phyloP scores from a whole-genome alignment of 2,113 vertebrate species.

The Sminthopsis crassicaudata region DNA sequence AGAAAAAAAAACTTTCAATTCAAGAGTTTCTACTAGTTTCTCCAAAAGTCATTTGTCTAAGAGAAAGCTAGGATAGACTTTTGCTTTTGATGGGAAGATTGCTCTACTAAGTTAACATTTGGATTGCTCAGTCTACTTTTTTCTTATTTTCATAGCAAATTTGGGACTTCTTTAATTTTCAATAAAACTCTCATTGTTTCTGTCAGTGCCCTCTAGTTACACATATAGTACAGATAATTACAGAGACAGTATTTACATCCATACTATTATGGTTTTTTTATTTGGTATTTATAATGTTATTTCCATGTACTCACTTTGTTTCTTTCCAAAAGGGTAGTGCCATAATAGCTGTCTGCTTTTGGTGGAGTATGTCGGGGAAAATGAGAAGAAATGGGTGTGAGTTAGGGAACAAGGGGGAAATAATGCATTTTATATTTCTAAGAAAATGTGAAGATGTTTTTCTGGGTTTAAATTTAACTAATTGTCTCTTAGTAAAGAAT shows the following conservation, averaged over 20 bases:
- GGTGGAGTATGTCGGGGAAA: conserved; percentile 51
- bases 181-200: conserved; percentile 66
- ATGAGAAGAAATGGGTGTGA: conserved; percentile 6
- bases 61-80: conserved; percentile 54
- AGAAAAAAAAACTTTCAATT: conserved; percentile 55
- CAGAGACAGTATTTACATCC: conserved; percentile 61
- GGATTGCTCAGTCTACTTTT: conserved; percentile 50
- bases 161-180: conserved; percentile 73
- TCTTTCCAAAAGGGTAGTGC: conserved; percentile 53
- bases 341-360: conserved; percentile 53
- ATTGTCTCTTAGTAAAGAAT: conserved; percentile 34
- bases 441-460: conserved; percentile 47
- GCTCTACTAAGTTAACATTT: conserved; percentile 43
- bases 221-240: conserved; percentile 67
- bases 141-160: conserved; percentile 71
- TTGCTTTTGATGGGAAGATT: conserved; percentile 32
- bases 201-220: conserved; percentile 59
- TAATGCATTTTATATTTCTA: conserved; percentile 39
- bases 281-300: conserved; percentile 53
- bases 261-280: conserved; percentile 50
- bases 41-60: conserved; percentile 74
- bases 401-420: conserved; percentile 17
- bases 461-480: conserved; percentile 39
- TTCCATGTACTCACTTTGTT: conserved; percentile 61
- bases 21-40: conserved; percentile 74